Evolutionary conservation across 1,140 invertebrate genomes (phyloP).

Genomic region (Mamestra configurata): DNA sequence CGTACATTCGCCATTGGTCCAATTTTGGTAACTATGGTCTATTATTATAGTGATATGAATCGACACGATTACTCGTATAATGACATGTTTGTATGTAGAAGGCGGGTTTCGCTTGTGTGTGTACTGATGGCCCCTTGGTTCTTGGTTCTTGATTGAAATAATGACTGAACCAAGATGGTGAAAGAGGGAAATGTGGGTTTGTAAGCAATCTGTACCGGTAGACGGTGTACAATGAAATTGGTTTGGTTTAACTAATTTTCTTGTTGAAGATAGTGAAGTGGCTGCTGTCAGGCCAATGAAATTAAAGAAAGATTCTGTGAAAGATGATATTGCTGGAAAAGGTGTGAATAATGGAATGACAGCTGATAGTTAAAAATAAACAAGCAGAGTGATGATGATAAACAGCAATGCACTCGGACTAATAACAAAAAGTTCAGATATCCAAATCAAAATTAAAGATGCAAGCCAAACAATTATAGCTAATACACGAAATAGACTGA

Average conservation of each 20-base stretch:
- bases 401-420: background rate
- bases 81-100: slow-evolving; percentile 27
- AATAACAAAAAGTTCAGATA: background rate
- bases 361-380: background rate
- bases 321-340: background rate
- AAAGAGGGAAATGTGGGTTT: slow-evolving; percentile 9
- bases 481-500: background rate
- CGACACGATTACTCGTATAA: slow-evolving; percentile 25
- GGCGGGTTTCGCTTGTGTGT: slow-evolving; percentile 10
- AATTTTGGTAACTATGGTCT: slow-evolving; percentile 37
- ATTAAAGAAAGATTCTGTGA: too few relatives aligned
- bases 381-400: background rate
- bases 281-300: background rate
- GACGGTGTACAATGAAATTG: slow-evolving; percentile 15
- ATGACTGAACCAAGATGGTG: background rate
- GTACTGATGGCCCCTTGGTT: background rate
- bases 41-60: slow-evolving; percentile 43
- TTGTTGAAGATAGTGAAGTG: background rate
- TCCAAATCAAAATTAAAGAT: background rate
- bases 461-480: background rate
- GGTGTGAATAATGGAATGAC: background rate
- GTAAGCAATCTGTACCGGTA: slow-evolving; percentile 1
- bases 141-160: background rate
- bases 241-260: background rate
- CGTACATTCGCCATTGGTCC: slow-evolving; percentile 52